Evolutionary conservation across 1,140 invertebrate species (phyloP).

Genomic region (Homalodisca vitripennis): DNA sequence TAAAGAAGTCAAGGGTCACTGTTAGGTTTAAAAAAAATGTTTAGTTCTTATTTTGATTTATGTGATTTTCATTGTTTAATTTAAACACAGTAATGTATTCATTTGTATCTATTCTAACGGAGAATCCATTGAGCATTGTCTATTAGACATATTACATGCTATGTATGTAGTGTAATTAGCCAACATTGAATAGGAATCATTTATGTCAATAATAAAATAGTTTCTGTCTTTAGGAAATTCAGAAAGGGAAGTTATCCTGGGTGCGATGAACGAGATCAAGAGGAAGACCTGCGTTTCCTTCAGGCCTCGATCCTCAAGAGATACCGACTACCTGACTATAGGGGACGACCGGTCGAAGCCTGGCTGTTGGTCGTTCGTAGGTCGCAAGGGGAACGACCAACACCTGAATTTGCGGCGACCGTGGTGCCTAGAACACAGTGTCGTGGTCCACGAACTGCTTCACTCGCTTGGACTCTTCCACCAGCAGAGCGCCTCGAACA

Average conservation of each 20-base stretch:
- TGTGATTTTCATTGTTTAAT: too few species aligned
- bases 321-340: neutral
- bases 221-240: neutral
- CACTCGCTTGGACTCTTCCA: neutral
- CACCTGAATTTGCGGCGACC: neutral
- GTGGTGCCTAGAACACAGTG: neutral
- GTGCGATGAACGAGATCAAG: neutral
- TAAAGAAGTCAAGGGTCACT: too few species aligned
- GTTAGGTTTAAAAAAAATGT: too few species aligned
- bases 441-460: neutral
- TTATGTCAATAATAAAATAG: too few species aligned
- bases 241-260: neutral
- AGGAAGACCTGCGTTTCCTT: neutral
- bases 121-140: too few species aligned
- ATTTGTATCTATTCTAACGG: too few species aligned
- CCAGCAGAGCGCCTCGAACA: neutral
- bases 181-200: too few species aligned
- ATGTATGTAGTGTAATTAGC: too few species aligned
- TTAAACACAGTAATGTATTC: too few species aligned
- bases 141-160: too few species aligned
- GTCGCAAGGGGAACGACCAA: neutral
- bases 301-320: neutral
- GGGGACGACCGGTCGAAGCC: neutral
- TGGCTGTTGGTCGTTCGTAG: neutral
- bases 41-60: too few species aligned